Conservation (phyloP, 2,797 vertebrate species). For the Propithecus deckenii region DNA sequence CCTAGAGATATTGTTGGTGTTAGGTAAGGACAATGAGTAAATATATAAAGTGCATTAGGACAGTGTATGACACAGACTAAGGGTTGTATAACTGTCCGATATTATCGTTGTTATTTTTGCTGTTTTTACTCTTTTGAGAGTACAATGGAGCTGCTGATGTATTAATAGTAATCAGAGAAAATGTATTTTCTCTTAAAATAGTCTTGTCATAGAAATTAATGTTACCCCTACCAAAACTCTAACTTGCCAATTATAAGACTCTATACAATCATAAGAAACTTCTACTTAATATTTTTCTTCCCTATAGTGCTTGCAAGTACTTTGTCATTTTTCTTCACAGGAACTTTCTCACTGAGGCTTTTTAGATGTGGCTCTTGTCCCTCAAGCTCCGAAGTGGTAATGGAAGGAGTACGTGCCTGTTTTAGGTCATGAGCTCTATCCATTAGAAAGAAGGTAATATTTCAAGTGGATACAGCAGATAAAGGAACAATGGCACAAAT, state of each 20-base stretch:
- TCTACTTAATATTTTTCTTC: not conserved
- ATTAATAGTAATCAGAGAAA: not conserved
- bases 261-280: not conserved
- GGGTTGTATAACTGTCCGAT: not conserved
- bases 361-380: not conserved
- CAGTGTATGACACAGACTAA: not conserved
- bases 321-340: not conserved
- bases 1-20: not conserved
- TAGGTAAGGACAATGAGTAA: not conserved
- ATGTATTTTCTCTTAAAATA: not conserved
- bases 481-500: conserved; percentile 26
- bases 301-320: not conserved
- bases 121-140: not conserved
- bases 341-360: not conserved
- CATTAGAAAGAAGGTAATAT: conserved; percentile 6
- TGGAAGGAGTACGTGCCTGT: not conserved
- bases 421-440: not conserved
- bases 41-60: not conserved
- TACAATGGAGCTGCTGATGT: not conserved
- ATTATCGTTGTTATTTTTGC: not conserved
- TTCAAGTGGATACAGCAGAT: conserved; percentile 40
- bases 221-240: not conserved
- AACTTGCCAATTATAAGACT: not conserved
- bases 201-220: not conserved
- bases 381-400: not conserved